These are phyloP conservation scores for Microtus obscurus DNA, from an alignment of 2,797 vertebrate genomes.

Conservation along the genomic window DNA sequence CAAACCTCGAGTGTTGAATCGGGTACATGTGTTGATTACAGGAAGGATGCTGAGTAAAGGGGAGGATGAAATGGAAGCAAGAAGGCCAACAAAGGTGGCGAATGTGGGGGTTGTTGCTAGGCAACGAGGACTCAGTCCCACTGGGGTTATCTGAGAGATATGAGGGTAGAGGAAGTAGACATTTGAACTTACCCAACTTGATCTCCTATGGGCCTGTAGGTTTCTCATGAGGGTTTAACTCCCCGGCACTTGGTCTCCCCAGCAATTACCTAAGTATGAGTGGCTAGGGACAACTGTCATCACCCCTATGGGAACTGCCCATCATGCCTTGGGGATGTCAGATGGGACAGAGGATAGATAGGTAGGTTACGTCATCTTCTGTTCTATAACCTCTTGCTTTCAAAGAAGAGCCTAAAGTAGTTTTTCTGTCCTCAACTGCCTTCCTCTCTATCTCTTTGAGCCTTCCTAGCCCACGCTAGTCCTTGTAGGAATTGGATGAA, in stretches of 20 bases:
- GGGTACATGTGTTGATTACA: neutral
- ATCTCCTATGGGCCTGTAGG: neutral
- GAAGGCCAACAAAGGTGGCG: neutral
- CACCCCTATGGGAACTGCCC: neutral
- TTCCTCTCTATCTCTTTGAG: neutral
- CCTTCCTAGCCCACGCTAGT: neutral
- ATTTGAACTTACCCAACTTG: neutral
- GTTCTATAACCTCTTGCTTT: neutral
- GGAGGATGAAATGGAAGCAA: neutral
- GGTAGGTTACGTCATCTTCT: neutral
- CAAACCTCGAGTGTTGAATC: neutral
- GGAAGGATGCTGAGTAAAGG: neutral
- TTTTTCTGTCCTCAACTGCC: neutral
- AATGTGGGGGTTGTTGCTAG: neutral
- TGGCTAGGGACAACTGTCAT: neutral
- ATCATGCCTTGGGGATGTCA: neutral
- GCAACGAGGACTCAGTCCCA: fast-evolving
- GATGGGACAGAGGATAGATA: neutral
- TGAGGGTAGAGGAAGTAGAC: neutral
- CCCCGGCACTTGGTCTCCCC: neutral
- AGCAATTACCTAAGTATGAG: neutral
- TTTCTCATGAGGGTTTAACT: neutral
- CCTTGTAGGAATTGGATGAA: neutral
- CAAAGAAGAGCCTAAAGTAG: neutral
- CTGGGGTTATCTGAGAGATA: neutral